These are phyloP conservation scores for Sebastes trivittatus DNA, from an alignment of 2,797 vertebrate genomes.

Conservation along the genomic window DNA sequence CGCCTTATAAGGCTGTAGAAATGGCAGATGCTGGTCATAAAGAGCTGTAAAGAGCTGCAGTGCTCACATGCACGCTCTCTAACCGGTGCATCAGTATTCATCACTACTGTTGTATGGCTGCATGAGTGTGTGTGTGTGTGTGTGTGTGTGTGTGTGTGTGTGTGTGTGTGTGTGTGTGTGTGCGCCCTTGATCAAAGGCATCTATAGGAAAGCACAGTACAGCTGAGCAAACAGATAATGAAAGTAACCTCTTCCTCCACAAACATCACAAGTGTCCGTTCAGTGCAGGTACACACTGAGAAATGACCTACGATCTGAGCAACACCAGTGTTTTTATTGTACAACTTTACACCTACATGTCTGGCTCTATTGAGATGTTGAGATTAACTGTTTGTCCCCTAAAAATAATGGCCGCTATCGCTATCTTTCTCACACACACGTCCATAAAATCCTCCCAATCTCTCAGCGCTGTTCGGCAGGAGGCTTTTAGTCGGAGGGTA, in stretches of 20 bases:
- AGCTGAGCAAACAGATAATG: constrained; percentile 71
- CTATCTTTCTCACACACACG: neutral
- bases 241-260: constrained; percentile 28
- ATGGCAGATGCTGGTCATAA: constrained; percentile 50
- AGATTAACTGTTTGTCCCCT: neutral
- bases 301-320: neutral
- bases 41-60: constrained; percentile 36
- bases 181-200: constrained; percentile 53
- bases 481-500: constrained; percentile 19
- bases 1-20: constrained; percentile 73
- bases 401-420: neutral
- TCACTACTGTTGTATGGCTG: constrained; percentile 2
- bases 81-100: constrained; percentile 33
- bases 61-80: constrained; percentile 18
- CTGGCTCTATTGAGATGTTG: neutral
- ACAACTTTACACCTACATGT: constrained; percentile 30
- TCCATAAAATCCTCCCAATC: neutral
- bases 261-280: constrained; percentile 29
- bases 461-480: neutral
- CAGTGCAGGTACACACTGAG: neutral
- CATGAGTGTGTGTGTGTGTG: neutral
- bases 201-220: constrained; percentile 34
- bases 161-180: neutral
- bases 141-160: neutral
- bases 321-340: constrained; percentile 15